Base-by-base conservation (phyloP, 2,113 vertebrate species). In the Phalacrocorax aristotelis region DNA sequence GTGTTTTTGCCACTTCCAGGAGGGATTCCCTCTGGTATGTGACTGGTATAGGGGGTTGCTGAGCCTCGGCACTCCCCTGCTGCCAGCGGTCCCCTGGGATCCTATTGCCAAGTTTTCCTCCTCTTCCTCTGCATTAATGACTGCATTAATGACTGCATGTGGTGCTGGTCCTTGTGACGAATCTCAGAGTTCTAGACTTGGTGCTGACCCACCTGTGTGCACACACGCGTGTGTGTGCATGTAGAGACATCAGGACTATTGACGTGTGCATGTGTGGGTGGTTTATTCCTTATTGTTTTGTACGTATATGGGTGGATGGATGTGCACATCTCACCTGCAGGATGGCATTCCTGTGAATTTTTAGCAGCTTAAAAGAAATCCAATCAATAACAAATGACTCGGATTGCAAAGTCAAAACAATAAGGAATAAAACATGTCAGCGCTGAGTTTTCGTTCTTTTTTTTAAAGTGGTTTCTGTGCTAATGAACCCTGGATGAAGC, bases 271-370 rank as follows among this genome's bases (percentile, higher is more conserved):
- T 11, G 34, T 15, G 4, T 8, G 20, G 32, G 40, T 18, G 42
- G 14, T 44, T 15, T 44, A 15, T 44, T 44, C 42, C 42, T 44
- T 44, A 44, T 44, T 44, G 42, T 44, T 44, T 15, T 11, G 7
- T 36, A 8, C 44, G 44, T 46, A 46, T 38, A 38, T 12, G 42
- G 17, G 20, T 19, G 25, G 19, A 9, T 8, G 34, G 3, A 13
- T 0, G 1, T 4, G 27, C 11, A 7, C 20, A 4, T 38, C 52
- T 65, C 9, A 1, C 40, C 49, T 27, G 3, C 23, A 15, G 13
- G 7, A 4, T 21, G 34, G 61, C 12, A 48, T 34, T 58, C 23
- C 70, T 48, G 22, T 17, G 38, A 16, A 5, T 54, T 54, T 62
- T 54, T 65, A n/a, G 11, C 21, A 22, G 36, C 58, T 58, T 32